Conservation (phyloP, 1,140 invertebrate species). For the Apis florea region DNA sequence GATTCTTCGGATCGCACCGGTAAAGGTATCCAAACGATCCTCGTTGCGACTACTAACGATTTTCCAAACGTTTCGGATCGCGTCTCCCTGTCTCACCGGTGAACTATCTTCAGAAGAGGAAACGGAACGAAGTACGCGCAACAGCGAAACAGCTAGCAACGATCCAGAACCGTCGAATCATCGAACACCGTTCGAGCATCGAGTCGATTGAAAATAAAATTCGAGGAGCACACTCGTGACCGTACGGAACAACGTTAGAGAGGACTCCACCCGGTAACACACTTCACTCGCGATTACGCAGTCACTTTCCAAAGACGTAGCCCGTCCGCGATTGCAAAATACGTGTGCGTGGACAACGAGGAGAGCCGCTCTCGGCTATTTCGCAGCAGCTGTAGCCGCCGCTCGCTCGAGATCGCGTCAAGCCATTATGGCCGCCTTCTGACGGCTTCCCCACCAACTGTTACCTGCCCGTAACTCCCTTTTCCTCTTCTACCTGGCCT, state of each 20-base stretch:
- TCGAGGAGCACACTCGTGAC: background rate
- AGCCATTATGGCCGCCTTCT: slow-evolving; percentile 76
- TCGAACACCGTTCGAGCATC: background rate
- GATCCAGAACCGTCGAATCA: slow-evolving; percentile 7
- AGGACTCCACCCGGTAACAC: slow-evolving; percentile 48
- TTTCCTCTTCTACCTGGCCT: slow-evolving; percentile 40
- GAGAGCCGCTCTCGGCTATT: slow-evolving; percentile 67
- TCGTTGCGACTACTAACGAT: background rate
- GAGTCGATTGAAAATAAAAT: background rate
- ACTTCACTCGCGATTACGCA: slow-evolving; percentile 61
- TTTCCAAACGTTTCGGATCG: background rate
- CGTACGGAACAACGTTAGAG: slow-evolving; percentile 26
- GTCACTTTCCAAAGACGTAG: slow-evolving; percentile 62
- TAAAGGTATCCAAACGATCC: too few relatives aligned
- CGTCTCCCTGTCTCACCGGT: too few relatives aligned
- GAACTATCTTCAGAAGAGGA: background rate
- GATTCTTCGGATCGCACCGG: background rate
- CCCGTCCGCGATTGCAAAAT: slow-evolving; percentile 59
- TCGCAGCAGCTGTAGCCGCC: slow-evolving; percentile 75
- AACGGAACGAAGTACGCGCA: background rate
- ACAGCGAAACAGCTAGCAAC: background rate
- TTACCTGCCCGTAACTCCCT: background rate
- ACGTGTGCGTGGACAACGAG: slow-evolving; percentile 47
- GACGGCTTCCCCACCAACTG: slow-evolving; percentile 40
- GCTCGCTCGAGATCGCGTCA: slow-evolving; percentile 71